Conservation (phyloP, 2,797 vertebrate genomes). For the Lagocephalus sceleratus region DNA sequence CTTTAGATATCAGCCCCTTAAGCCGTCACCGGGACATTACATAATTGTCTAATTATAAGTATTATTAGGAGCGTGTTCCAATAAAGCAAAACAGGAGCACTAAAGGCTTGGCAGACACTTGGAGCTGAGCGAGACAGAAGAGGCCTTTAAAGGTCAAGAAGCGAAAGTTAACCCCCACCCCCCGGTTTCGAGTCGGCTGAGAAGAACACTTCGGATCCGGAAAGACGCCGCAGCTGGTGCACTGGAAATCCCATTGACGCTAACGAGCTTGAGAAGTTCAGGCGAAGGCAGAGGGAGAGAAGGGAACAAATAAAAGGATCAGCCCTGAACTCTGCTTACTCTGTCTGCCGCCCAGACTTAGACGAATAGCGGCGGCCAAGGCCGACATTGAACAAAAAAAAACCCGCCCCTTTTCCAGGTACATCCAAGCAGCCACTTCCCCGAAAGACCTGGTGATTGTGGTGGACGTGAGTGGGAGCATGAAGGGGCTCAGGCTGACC, state of each 20-base stretch:
- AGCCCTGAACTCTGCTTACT: conserved; percentile 25
- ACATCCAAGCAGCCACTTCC: conserved; percentile 94
- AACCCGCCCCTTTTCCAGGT: conserved; percentile 76
- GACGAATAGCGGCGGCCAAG: conserved; percentile 8
- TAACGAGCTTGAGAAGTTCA: conserved; percentile 52
- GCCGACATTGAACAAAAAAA: background rate
- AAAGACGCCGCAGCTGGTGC: conserved; percentile 17
- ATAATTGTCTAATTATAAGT: too few species aligned
- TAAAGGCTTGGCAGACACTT: too few species aligned
- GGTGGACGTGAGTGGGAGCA: conserved; percentile 93
- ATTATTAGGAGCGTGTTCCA: too few species aligned
- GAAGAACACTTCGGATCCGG: background rate
- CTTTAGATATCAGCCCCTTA: too few species aligned
- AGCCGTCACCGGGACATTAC: too few species aligned
- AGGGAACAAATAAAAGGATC: conserved; percentile 53
- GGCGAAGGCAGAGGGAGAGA: conserved; percentile 19
- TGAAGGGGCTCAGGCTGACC: conserved; percentile 91
- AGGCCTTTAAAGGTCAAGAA: background rate
- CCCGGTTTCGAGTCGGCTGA: background rate
- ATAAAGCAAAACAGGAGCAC: too few species aligned
- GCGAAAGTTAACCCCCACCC: background rate
- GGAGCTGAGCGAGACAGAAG: too few species aligned
- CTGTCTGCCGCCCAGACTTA: conserved; percentile 10
- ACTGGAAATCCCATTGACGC: conserved; percentile 48
- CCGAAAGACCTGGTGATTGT: conserved; percentile 94